Evolutionary conservation across 2,113 vertebrate genomes (phyloP), one percentile per base, ranked within the genome.

Genomic region (Meleagris gallopavo): DNA sequence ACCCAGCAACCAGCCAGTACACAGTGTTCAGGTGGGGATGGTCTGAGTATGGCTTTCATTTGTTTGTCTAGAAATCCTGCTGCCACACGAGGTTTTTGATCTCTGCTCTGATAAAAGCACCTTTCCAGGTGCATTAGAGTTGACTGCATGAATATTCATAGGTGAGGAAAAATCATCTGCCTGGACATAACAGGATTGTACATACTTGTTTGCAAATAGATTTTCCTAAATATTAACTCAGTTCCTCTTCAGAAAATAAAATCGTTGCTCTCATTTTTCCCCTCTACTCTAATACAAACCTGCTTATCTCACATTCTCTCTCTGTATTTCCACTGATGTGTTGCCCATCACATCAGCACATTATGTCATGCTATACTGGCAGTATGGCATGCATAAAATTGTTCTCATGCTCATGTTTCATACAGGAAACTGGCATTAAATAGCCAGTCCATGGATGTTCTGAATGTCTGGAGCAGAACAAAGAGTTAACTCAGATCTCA

Each of bases 61-160:
- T 75, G 13, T 86, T 89, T 60, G 41, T 45, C 50, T 9, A 71
- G 72, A 93, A 77, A 73, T 40, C 9, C 12, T 46, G 11, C 11
- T 12, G 41, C 87, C 25, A 5, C 1, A 4, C 50, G 25, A 40
- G 25, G 74, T 45, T 61, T 75, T 75, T 76, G 27, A n/a, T 18
- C 24, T 57, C 57, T 52, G 21, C 71, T 77, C 65, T 0, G 0
- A 78, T 52, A 83, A 83, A 83, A 58, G 18, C 38, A 13, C 27
- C 61, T 86, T 48, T 93, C 10, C 52, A 72, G 65, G 69, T 88
- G 69, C 86, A 91, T 83, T 86, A 71, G 88, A 95, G 88, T 17
- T 65, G 65, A 88, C 88, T 83, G 11, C 64, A 72, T 83, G 43
- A 91, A 81, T 85, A 91, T 93, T 83, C 29, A 32, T 22, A 67